phyloP scores from a whole-genome alignment of 2,113 vertebrate genomes.

The Scomber japonicus region DNA sequence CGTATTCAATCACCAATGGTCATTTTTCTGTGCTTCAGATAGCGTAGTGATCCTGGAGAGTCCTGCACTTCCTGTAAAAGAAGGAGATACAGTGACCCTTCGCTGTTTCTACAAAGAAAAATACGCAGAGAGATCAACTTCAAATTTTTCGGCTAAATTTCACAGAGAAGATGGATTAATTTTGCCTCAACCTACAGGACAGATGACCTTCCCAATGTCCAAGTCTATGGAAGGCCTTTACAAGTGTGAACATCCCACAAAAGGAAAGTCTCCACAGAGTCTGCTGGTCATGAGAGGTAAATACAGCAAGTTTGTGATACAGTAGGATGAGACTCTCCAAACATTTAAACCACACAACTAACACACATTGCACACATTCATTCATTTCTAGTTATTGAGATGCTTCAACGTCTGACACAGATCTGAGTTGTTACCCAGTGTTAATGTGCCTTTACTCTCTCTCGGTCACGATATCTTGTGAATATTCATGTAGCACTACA shows the following conservation, averaged over 20 bases:
- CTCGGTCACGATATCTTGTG: too few relatives aligned
- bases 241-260: slow-evolving; percentile 5
- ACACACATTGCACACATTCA: too few relatives aligned
- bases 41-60: slow-evolving; percentile 34
- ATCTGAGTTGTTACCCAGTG: too few relatives aligned
- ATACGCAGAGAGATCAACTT: accelerated
- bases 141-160: neutral
- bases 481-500: too few relatives aligned
- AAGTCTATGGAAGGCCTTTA: slow-evolving; percentile 13
- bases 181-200: neutral
- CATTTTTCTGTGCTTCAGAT: neutral
- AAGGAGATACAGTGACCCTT: slow-evolving; percentile 1
- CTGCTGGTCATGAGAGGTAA: slow-evolving; percentile 33
- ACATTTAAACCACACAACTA: too few relatives aligned
- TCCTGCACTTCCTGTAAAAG: slow-evolving; percentile 8
- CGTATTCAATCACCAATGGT: too few relatives aligned
- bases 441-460: too few relatives aligned
- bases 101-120: slow-evolving; percentile 11
- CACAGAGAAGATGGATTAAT: neutral
- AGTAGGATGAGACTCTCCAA: too few relatives aligned
- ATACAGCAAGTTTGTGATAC: too few relatives aligned
- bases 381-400: too few relatives aligned
- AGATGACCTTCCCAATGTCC: neutral
- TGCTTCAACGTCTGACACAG: too few relatives aligned
- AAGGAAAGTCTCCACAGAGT: neutral